phyloP scores from a whole-genome alignment of 2,888 invertebrate genomes.

The Mactromeris polynyma region DNA sequence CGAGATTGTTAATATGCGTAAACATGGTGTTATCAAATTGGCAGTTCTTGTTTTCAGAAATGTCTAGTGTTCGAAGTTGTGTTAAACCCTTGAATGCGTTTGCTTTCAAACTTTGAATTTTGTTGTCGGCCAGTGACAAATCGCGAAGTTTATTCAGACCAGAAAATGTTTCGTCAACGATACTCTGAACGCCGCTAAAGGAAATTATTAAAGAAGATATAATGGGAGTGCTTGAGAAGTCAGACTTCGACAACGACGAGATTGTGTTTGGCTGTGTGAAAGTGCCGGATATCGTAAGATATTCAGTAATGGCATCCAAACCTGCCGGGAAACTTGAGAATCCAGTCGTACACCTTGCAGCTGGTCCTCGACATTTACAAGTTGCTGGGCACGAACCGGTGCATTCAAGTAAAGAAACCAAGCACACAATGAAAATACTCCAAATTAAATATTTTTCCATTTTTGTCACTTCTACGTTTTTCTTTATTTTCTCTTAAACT shows the following conservation, averaged over 20 bases:
- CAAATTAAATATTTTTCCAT: conserved; percentile 51
- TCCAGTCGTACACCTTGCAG: conserved; percentile 46
- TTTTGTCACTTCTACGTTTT: neutral
- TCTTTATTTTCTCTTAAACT: neutral
- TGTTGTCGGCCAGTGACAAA: conserved; percentile 68
- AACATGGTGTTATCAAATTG: conserved; percentile 65
- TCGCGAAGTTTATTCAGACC: conserved; percentile 58
- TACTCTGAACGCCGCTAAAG: conserved; percentile 48
- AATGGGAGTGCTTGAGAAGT: conserved; percentile 47
- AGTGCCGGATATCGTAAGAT: conserved; percentile 45
- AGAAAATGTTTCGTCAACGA: conserved; percentile 63
- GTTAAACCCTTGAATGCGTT: conserved; percentile 68
- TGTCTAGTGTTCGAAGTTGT: conserved; percentile 63
- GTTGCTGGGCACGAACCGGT: conserved; percentile 45
- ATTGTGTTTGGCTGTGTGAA: conserved; percentile 45
- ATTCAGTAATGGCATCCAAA: conserved; percentile 19
- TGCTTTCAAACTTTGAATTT: conserved; percentile 53
- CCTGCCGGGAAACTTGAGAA: conserved; percentile 42
- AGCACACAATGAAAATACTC: conserved; percentile 39
- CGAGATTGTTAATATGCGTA: conserved; percentile 52
- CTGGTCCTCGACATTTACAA: conserved; percentile 43
- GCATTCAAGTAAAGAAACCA: conserved; percentile 22
- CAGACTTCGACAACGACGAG: conserved; percentile 31
- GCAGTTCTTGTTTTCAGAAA: conserved; percentile 69
- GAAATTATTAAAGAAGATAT: conserved; percentile 55